Evolutionary conservation across 1,140 invertebrate genomes (phyloP).

Genomic region (Drosophila nigromelanica): DNA sequence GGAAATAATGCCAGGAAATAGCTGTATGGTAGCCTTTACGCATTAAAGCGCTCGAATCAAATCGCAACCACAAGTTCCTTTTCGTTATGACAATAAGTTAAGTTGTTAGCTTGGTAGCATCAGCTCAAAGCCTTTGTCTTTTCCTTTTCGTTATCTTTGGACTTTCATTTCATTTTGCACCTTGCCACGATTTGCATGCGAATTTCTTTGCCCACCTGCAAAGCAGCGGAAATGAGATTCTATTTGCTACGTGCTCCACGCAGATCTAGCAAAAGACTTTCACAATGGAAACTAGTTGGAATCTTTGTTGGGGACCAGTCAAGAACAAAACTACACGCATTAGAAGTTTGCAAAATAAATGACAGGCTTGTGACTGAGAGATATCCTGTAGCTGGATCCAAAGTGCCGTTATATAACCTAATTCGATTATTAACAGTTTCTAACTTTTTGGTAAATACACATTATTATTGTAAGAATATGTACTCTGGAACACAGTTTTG

Average conservation of each 20-base stretch:
- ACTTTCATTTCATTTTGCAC: conserved; percentile 42
- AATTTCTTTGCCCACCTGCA: conserved; percentile 30
- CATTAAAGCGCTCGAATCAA: conserved; percentile 9
- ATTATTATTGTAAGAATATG: too few relatives aligned
- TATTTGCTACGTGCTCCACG: conserved; percentile 47
- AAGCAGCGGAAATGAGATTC: conserved; percentile 47
- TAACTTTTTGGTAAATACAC: too few relatives aligned
- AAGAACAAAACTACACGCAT: conserved; percentile 19
- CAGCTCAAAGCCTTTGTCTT: conserved; percentile 1
- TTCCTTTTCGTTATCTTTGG: conserved; percentile 15
- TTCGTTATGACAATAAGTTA: conserved; percentile 9
- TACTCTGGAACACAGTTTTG: too few relatives aligned
- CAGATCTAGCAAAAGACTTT: conserved; percentile 7
- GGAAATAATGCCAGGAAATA: conserved; percentile 31
- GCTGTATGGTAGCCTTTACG: conserved; percentile 1
- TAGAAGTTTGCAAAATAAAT: conserved; percentile 14
- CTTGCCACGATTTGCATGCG: conserved; percentile 44
- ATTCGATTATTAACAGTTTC: too few relatives aligned
- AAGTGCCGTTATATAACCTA: too few relatives aligned
- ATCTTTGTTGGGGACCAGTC: conserved; percentile 18
- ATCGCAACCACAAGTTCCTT: conserved; percentile 3
- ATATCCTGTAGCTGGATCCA: background rate
- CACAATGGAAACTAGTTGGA: conserved; percentile 24
- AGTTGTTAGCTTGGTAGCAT: background rate
- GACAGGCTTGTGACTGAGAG: background rate